Evolutionary conservation across 2,888 invertebrate species (phyloP), one percentile per base, ranked within the genome.

Genomic region (Epicampocera succincta): DNA sequence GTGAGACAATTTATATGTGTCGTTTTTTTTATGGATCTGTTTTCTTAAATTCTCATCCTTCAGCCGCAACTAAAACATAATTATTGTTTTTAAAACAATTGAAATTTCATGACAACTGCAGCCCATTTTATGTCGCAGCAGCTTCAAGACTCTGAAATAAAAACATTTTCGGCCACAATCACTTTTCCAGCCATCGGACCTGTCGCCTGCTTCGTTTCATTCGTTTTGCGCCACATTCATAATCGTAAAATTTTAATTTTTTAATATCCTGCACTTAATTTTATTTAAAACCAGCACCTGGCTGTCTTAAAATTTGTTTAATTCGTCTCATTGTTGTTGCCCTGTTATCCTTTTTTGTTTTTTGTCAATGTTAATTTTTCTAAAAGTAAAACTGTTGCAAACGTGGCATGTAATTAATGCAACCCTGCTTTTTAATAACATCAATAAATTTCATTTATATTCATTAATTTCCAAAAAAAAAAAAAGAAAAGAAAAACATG

Each of bases 361-460:
- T 42, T 52, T 13, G 21, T 12, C 11, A 25, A 29, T 69, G 48
- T n/a, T 6, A 1, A 4, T 44, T n/a, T 25, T 15, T 25, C 9
- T 56, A 13, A 29, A 4, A 25, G 33, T 29, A 19, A 61, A 19
- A 40, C 61, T 61, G 40, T 63, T 15, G 25, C 40, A 29, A 48
- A 56, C 52, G 54, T 12, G 33, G 25, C 3, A 15, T 44, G 15
- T 72, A 52, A 72, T 78, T 72, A 79, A 52, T 68, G 60, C 29
- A 46, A 60, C 50, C 25, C 21, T 60, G 60, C 66, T 60, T n/a
- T 0, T 52, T 60, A 79, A 66, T 73, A 52, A 44, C 44, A 46
- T 66, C 66, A 60, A 79, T 73, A 60, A 52, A 73, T 66, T 65
- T 56, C 25, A 66, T 65, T 33, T 58, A 60, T 44, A 79, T 66